These are phyloP conservation scores for Pyrocoelia pectoralis DNA, from an alignment of 2,888 invertebrate genomes.

Conservation along the genomic window DNA sequence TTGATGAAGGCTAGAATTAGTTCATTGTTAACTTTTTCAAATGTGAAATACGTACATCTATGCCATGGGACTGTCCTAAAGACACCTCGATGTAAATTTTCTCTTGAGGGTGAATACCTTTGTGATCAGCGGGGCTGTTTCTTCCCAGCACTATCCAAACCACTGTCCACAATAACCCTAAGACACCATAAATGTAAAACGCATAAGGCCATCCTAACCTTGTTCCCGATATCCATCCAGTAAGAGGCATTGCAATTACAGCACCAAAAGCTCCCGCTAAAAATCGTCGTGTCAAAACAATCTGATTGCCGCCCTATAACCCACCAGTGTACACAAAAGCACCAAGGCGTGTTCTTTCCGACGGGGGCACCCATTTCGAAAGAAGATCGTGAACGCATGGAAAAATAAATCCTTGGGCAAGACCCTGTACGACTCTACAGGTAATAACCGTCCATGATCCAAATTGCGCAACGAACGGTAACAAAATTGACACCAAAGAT, in stretches of 20 bases:
- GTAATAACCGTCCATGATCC: conserved; percentile 70
- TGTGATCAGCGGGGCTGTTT: conserved; percentile 69
- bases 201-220: conserved; percentile 78
- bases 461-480: conserved; percentile 73
- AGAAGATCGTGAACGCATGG: conserved; percentile 76
- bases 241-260: conserved; percentile 74
- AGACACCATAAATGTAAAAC: conserved; percentile 76
- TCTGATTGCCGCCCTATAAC: not conserved
- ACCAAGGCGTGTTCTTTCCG: conserved; percentile 74
- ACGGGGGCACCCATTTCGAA: conserved; percentile 77
- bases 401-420: conserved; percentile 76
- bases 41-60: not conserved
- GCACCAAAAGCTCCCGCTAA: conserved; percentile 81
- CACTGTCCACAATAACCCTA: conserved; percentile 69
- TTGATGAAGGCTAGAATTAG: conserved; percentile 52
- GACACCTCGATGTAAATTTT: conserved; percentile 72
- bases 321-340: conserved; percentile 70
- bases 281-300: conserved; percentile 33
- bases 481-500: conserved; percentile 69
- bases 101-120: conserved; percentile 70
- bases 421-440: conserved; percentile 76
- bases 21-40: too few species aligned
- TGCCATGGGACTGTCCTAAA: conserved; percentile 57
- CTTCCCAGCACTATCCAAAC: conserved; percentile 70
- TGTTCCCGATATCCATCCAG: conserved; percentile 76